Evolutionary conservation across 2,888 invertebrate species (phyloP).

Genomic region (Xestia rhomboidea): DNA sequence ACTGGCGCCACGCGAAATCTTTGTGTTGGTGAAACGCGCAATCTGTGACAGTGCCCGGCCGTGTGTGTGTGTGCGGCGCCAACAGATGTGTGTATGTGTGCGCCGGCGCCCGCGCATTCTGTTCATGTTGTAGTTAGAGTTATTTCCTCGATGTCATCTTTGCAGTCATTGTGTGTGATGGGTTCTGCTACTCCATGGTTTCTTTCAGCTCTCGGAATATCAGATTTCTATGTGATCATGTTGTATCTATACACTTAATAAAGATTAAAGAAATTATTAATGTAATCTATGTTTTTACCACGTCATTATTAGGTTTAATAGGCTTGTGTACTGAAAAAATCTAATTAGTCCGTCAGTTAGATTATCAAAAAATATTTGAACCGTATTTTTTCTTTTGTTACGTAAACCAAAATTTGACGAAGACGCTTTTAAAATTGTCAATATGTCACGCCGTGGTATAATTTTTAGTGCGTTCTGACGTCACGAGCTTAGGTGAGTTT

Average conservation of each 20-base stretch:
- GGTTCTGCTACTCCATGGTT: conserved; percentile 33
- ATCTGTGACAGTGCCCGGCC: conserved; percentile 17
- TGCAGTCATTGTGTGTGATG: conserved; percentile 51
- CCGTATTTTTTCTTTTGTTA: too few species aligned
- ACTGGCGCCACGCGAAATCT: conserved; percentile 7
- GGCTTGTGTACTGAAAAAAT: too few species aligned
- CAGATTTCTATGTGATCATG: conserved; percentile 16
- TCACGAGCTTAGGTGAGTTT: too few species aligned
- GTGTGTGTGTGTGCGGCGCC: not conserved
- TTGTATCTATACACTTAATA: not conserved
- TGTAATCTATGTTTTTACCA: not conserved
- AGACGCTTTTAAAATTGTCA: too few species aligned
- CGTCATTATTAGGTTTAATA: too few species aligned
- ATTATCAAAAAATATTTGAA: too few species aligned
- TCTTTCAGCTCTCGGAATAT: conserved; percentile 32
- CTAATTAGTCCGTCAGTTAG: too few species aligned
- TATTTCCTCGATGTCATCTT: conserved; percentile 58
- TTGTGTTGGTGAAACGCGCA: conserved; percentile 24
- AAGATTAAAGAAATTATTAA: not conserved
- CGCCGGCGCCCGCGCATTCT: conserved; percentile 49
- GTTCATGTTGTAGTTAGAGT: conserved; percentile 78
- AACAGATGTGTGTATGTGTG: not conserved
- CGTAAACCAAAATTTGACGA: too few species aligned
- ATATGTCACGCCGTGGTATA: too few species aligned
- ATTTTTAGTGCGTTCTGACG: too few species aligned